Percentiles rank a stretch among this genome's conserved stretches.
Conservation (phyloP, 2,888 invertebrate species). For the Acanthosepion pharaonis region DNA sequence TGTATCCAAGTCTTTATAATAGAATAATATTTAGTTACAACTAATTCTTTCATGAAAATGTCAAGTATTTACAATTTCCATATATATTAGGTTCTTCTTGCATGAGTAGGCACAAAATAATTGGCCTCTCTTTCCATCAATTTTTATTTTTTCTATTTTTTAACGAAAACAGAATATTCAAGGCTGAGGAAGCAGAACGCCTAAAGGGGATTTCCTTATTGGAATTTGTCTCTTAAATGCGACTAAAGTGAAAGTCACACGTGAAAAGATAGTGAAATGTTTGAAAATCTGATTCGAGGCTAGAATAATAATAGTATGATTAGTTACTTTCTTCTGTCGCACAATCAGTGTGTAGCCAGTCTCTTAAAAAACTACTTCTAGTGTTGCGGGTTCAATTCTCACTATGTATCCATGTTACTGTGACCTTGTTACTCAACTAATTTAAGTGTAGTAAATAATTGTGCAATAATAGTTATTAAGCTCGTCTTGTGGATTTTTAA, state of each 20-base stretch:
- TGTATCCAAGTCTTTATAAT: neutral
- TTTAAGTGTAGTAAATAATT: too few relatives aligned
- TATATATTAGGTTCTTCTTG: neutral
- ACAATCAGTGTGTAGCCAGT: too few relatives aligned
- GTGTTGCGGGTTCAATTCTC: too few relatives aligned
- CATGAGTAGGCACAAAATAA: neutral
- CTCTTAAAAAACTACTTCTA: too few relatives aligned
- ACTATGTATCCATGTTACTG: too few relatives aligned
- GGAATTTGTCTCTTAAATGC: neutral
- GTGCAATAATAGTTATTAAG: too few relatives aligned
- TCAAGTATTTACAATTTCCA: neutral
- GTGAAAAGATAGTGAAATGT: neutral
- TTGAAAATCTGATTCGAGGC: neutral
- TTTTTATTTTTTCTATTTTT: neutral
- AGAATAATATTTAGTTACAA: neutral
- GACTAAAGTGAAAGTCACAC: neutral
- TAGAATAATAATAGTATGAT: neutral
- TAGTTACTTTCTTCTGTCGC: neutral
- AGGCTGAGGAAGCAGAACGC: neutral
- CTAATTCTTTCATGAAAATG: neutral
- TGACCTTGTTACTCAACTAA: too few relatives aligned
- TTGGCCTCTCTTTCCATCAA: neutral
- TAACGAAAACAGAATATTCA: neutral
- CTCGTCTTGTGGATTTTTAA: too few relatives aligned
- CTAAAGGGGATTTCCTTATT: neutral